A percentile compares a stretch with the other conserved stretches of the same genome.
Conservation (phyloP, 2,113 vertebrate genomes). For the Melanerpes aurifrons region DNA sequence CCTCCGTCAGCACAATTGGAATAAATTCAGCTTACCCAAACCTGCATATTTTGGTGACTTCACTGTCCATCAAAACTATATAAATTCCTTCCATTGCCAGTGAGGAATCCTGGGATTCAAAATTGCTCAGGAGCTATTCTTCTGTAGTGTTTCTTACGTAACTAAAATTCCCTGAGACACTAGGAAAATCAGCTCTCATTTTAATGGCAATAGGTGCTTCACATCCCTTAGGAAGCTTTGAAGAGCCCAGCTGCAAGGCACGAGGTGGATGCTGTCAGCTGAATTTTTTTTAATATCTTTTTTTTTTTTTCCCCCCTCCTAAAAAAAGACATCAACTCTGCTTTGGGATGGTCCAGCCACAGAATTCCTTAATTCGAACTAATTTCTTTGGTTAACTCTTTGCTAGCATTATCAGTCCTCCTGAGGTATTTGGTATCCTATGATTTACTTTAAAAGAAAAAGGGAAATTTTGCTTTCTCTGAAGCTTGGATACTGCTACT, state of each 20-base stretch:
- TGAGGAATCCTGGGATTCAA: not conserved
- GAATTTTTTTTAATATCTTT: not conserved
- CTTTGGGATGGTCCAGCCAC: not conserved
- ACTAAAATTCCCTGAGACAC: not conserved
- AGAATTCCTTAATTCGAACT: not conserved
- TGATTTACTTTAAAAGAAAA: not conserved
- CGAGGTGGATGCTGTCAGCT: not conserved
- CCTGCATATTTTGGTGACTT: not conserved
- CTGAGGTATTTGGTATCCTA: not conserved
- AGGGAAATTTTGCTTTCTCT: not conserved
- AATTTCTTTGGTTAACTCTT: not conserved
- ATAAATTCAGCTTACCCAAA: slow-evolving; percentile 7
- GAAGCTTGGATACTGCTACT: not conserved
- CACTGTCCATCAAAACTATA: not conserved
- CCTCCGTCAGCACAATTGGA: not conserved
- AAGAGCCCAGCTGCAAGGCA: slow-evolving; percentile 25
- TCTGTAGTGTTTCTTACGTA: not conserved
- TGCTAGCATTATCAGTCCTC: not conserved
- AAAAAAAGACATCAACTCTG: not conserved
- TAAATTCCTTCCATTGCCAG: not conserved
- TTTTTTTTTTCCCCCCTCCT: too few species aligned
- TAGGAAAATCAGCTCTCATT: not conserved
- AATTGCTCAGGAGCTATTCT: not conserved
- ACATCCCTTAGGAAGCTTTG: not conserved
- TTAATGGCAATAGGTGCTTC: slow-evolving; percentile 29